These are phyloP conservation scores for Alexandromys fortis DNA, from an alignment of 2,113 vertebrate genomes.

Conservation along the genomic window DNA sequence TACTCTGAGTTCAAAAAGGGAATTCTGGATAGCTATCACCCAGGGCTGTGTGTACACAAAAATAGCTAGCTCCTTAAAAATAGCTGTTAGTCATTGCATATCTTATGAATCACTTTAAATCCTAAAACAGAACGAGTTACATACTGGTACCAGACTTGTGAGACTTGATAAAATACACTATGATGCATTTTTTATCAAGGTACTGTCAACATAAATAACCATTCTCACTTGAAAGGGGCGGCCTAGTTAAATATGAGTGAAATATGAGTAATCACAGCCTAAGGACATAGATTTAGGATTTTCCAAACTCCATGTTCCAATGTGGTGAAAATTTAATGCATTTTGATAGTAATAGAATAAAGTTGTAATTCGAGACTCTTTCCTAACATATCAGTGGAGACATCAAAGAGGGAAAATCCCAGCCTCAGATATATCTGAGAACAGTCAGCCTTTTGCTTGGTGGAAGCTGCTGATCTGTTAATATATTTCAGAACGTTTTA, in stretches of 20 bases:
- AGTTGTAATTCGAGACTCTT: neutral
- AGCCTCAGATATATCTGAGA: neutral
- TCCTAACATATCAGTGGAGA: neutral
- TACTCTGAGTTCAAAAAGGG: slow-evolving; percentile 13
- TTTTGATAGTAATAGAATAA: neutral
- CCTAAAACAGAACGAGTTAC: neutral
- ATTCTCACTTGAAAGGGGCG: neutral
- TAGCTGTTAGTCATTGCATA: neutral
- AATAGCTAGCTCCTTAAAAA: slow-evolving; percentile 32
- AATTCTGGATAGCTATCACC: neutral
- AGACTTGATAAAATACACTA: neutral
- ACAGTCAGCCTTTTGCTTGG: neutral
- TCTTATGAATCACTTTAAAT: slow-evolving; percentile 15
- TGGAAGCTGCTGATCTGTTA: neutral
- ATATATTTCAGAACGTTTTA: neutral
- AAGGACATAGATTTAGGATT: neutral
- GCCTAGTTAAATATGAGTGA: neutral
- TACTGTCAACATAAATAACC: neutral
- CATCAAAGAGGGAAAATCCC: neutral
- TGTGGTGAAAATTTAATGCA: neutral
- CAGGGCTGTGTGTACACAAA: slow-evolving; percentile 5
- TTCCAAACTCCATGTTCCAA: neutral
- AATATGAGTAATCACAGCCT: neutral
- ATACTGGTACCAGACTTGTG: neutral
- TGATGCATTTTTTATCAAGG: slow-evolving; percentile 20